These are phyloP conservation scores for Coccyzus lansbergi DNA, from an alignment of 2,797 vertebrate genomes.

Conservation along the genomic window DNA sequence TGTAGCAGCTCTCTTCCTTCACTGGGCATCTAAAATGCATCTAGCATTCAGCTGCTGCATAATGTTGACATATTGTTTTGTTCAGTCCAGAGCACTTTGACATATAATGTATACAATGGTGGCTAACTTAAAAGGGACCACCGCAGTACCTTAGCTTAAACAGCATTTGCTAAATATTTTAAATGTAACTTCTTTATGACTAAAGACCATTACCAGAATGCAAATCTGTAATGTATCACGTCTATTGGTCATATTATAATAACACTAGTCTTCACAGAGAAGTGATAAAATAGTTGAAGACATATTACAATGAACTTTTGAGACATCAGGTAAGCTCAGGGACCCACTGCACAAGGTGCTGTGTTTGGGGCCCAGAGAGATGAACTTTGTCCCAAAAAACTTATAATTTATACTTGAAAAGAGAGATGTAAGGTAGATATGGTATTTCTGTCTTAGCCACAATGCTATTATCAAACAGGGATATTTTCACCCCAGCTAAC, in stretches of 20 bases:
- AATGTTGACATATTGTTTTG: constrained; percentile 26
- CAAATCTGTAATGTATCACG: neutral
- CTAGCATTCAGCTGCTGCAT: constrained; percentile 37
- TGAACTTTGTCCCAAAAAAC: neutral
- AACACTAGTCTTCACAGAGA: neutral
- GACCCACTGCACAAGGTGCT: neutral
- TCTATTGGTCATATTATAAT: neutral
- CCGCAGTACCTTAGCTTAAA: constrained; percentile 29
- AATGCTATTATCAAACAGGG: neutral
- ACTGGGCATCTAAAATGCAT: constrained; percentile 36
- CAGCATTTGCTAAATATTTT: constrained; percentile 26
- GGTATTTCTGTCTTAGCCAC: neutral
- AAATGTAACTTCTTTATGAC: neutral
- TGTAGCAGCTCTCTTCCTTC: constrained; percentile 40
- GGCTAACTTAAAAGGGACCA: constrained; percentile 5
- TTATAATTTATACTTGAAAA: neutral
- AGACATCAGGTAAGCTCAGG: neutral
- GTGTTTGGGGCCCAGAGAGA: neutral
- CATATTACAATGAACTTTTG: neutral
- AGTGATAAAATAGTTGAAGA: neutral
- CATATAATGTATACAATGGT: neutral
- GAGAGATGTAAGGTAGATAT: neutral
- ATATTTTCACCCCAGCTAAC: neutral
- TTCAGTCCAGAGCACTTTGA: constrained; percentile 37
- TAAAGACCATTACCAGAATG: constrained; percentile 20